Evolutionary conservation across 2,888 invertebrate species (phyloP).

Genomic region (Cerastis leucographa): DNA sequence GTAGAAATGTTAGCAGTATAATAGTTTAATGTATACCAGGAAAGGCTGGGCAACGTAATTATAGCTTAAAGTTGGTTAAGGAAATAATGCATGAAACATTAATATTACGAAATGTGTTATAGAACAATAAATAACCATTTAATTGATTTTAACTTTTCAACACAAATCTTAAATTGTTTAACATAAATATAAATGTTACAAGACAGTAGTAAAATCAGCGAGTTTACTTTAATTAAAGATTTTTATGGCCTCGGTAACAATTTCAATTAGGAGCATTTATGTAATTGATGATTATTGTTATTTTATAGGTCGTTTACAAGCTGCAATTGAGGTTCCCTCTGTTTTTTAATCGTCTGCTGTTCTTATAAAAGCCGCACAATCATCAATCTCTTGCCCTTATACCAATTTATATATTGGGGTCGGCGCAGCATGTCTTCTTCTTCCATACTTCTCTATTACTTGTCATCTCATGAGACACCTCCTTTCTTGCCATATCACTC

Average conservation of each 20-base stretch:
- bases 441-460: no score
- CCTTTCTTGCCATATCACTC: no score
- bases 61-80: neutral
- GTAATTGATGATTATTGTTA: slow-evolving; percentile 58
- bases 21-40: neutral
- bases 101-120: neutral
- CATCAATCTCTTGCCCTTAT: no score
- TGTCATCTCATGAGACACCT: no score
- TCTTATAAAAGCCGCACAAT: no score
- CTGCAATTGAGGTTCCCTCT: slow-evolving; percentile 14
- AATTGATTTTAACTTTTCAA: slow-evolving; percentile 28
- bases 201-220: slow-evolving; percentile 36
- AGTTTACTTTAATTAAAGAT: slow-evolving; percentile 56
- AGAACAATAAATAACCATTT: slow-evolving; percentile 19
- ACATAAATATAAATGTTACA: slow-evolving; percentile 48
- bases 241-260: slow-evolving; percentile 51
- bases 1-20: neutral
- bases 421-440: no score
- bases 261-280: slow-evolving; percentile 43
- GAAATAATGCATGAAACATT: neutral
- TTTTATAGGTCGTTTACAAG: slow-evolving; percentile 49
- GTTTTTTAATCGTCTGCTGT: slow-evolving; percentile 1
- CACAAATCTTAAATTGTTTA: slow-evolving; percentile 37
- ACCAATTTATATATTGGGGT: no score
- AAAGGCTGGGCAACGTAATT: neutral